phyloP scores from a whole-genome alignment of 92 coral and sea anemone species.

The Nematostella vectensis region DNA sequence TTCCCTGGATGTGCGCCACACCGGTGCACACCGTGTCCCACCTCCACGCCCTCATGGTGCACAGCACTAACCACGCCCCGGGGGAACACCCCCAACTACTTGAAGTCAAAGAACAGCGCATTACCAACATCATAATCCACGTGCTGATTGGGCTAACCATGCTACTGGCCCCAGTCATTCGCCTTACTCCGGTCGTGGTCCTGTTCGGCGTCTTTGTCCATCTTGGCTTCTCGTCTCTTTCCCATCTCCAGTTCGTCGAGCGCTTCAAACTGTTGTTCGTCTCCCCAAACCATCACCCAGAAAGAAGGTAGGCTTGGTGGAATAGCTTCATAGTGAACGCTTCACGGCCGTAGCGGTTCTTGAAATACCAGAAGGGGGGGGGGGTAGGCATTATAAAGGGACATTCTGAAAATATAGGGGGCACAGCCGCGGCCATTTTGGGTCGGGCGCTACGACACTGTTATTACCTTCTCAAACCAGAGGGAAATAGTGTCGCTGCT shows the following conservation, averaged over 20 bases:
- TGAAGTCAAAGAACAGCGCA: conserved; percentile 88
- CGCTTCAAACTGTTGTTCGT: conserved; percentile 71
- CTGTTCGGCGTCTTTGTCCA: conserved; percentile 88
- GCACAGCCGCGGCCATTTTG: too few species aligned
- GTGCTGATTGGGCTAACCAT: conserved; percentile 82
- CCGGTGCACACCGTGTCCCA: conserved; percentile 97
- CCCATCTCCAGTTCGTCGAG: conserved; percentile 84
- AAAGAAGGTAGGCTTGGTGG: too few species aligned
- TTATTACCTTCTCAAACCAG: too few species aligned
- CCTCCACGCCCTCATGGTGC: conserved; percentile 76
- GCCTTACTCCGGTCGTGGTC: conserved; percentile 84
- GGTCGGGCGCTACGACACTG: too few species aligned
- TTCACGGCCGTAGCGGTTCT: too few species aligned
- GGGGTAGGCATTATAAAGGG: too few species aligned
- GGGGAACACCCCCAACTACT: conserved; percentile 81
- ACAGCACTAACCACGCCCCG: conserved; percentile 87
- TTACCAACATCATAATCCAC: conserved; percentile 87
- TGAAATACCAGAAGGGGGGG: too few species aligned
- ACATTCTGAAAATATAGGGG: too few species aligned
- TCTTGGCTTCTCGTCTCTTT: conserved; percentile 83
- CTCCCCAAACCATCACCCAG: conserved; percentile 85
- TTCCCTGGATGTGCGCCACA: conserved; percentile 99
- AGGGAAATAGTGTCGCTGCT: too few species aligned
- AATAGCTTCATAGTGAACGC: too few species aligned
- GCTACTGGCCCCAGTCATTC: conserved; percentile 69